Evolutionary conservation across 1,140 invertebrate genomes (phyloP), one percentile per base, ranked within the genome.

Genomic region (Leptinotarsa defecta): DNA sequence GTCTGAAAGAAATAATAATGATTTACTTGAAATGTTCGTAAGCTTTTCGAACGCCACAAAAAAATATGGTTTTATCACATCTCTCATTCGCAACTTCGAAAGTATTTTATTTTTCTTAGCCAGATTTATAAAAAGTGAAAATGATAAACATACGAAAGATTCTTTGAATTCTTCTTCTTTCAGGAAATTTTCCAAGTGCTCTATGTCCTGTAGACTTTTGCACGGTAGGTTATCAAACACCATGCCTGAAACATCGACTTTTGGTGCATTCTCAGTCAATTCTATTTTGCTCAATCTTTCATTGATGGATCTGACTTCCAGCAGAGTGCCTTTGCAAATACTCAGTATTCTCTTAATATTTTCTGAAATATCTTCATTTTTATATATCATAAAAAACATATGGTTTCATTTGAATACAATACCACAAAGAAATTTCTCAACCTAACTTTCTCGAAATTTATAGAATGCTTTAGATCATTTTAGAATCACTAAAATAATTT

Each of bases 161-260:
- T 20, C 20, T 20, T 1, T 20, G 20, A 20, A 20, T 20, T 20
- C 20, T 20, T 20, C 20, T 20, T 20, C 49, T 24, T 24, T 24
- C 49, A 52, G 8, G 5, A 13, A 52, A 52, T 52, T 52, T 52
- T 52, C 49, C 4, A 52, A 52, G 49, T 52, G 49, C 49, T 52
- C 49, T 52, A 52, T 52, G 49, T 52, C 49, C 49, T 52, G 49
- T 17, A 52, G 49, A 52, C 49, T 52, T 52, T 52, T 52, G 49
- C 49, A 52, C 17, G 4, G 49, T 52, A 52, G 49, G 49, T 52
- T 52, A 52, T 52, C 49, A 24, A 24, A 24, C 13, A 1, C 13
- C 49, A 52, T 52, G 49, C 49, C 49, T 52, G 49, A 52, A 52
- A 52, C 49, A 52, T 52, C 22, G 49, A 52, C 49, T 11, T 52